phyloP scores from a whole-genome alignment of 2,113 vertebrate genomes.

The Pungitius pungitius region DNA sequence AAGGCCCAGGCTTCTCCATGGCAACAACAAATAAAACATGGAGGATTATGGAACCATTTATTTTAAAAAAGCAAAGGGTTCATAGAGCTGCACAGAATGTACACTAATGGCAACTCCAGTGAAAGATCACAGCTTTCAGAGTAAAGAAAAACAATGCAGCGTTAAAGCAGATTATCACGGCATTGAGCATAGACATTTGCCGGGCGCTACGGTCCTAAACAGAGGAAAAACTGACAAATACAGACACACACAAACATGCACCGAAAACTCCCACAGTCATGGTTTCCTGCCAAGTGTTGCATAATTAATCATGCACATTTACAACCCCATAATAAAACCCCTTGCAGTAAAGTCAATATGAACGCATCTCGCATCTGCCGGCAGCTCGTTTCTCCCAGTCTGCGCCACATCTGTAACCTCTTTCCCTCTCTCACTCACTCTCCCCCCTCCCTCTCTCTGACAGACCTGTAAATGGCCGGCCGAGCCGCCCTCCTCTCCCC shows the following conservation, averaged over 20 bases:
- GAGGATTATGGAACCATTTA: background rate
- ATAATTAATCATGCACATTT: conserved; percentile 58
- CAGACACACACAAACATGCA: conserved; percentile 15
- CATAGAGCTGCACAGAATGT: conserved; percentile 12
- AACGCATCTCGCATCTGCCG: conserved; percentile 44
- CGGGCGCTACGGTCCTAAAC: conserved; percentile 28
- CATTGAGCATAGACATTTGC: conserved; percentile 35
- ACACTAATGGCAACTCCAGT: conserved; percentile 8
- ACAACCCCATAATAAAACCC: conserved; percentile 41
- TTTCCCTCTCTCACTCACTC: conserved; percentile 46
- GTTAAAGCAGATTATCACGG: conserved; percentile 55
- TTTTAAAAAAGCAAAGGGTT: background rate
- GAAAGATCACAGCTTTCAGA: conserved; percentile 28
- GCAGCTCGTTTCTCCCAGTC: conserved; percentile 37
- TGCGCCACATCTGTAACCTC: conserved; percentile 60
- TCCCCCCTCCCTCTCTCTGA: conserved; percentile 57
- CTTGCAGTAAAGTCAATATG: conserved; percentile 53
- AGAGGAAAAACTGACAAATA: conserved; percentile 26
- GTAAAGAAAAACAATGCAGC: conserved; percentile 34
- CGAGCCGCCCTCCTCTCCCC: conserved; percentile 49
- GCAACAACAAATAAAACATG: background rate
- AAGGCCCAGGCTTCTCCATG: conserved; percentile 16
- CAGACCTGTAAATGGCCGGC: conserved; percentile 66
- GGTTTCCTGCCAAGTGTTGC: conserved; percentile 39
- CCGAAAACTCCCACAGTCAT: conserved; percentile 11